Base-by-base conservation (phyloP, 1,140 invertebrate genomes). In the Procambarus clarkii region DNA sequence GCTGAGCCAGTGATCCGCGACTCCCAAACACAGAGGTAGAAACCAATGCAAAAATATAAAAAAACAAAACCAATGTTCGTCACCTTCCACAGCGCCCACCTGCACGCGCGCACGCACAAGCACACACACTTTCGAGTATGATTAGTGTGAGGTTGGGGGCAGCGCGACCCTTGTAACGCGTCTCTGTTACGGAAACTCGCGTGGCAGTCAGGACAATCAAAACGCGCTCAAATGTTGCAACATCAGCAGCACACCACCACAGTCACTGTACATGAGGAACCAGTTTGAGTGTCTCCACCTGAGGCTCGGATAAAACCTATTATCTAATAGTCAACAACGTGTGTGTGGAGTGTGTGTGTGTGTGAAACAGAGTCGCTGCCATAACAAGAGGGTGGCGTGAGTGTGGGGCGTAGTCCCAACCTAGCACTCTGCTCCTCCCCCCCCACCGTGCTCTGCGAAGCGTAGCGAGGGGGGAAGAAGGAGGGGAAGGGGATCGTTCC, bases 21-120 rank as follows among this genome's bases (percentile, higher is more conserved):
- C 64, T 81, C 78, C 86, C 60, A 50, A 54, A 44, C 86, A 88
- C 54, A 88, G 86, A 88, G 86, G 86, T 88, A 88, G 86, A 80
- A 79, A 69, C 60, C 44, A 88, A 81, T 69, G n/a, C 45, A 76
- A 86, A 86, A 71, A 85, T 85, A 46, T 71, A 48, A 69, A 50
- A 74, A n/a, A 85, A 18, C n/a, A 48, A 76, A 71, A 48, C 71
- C 48, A 54, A 46, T 77, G 54, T 60, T 60, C 24, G 46, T 74
- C 34, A 21, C 24, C 71, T 77, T n/a, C 18, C 58, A 71, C 64
- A 24, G 50, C 50, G 50, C 13, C 21, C 60, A 71, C 64, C 44
- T 64, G 15, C 45, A 69, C 15, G 18, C 45, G 24, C 21, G 21
- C 45, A 45, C 60, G 48, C 54, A 46, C 58, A 64, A 45, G 50